Evolutionary conservation across 2,888 invertebrate genomes (phyloP).

Genomic region (Pyrochroa serraticornis): DNA sequence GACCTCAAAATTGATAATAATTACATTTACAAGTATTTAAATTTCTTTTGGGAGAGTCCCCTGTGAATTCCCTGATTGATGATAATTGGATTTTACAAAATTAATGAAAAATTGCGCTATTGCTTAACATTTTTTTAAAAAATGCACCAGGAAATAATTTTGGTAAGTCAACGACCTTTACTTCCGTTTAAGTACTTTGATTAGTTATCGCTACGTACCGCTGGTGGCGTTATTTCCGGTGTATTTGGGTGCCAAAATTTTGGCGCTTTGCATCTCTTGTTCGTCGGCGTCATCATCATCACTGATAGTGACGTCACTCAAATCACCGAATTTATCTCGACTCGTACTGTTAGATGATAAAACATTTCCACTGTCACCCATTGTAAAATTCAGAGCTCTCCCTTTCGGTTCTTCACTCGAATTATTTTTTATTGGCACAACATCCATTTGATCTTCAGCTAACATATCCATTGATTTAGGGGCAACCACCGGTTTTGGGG

Average conservation of each 20-base stretch:
- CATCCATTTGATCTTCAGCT: slow-evolving; percentile 45
- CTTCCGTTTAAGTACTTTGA: background rate
- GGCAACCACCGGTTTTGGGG: slow-evolving; percentile 38
- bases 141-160: too few relatives aligned
- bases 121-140: too few relatives aligned
- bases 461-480: slow-evolving; percentile 50
- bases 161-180: too few relatives aligned
- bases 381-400: slow-evolving; percentile 53
- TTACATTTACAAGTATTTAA: too few relatives aligned
- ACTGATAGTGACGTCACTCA: slow-evolving; percentile 82
- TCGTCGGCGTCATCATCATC: slow-evolving; percentile 64
- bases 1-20: too few relatives aligned
- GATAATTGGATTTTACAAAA: too few relatives aligned
- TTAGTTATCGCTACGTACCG: slow-evolving; percentile 27
- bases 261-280: slow-evolving; percentile 44
- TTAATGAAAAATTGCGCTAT: too few relatives aligned
- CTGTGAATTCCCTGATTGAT: too few relatives aligned
- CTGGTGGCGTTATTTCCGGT: slow-evolving; percentile 28
- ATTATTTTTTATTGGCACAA: slow-evolving; percentile 18
- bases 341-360: slow-evolving; percentile 37
- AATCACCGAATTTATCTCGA: slow-evolving; percentile 59
- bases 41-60: too few relatives aligned
- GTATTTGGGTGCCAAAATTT: slow-evolving; percentile 41
- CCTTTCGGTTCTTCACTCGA: slow-evolving; percentile 46
- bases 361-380: slow-evolving; percentile 47